Percentiles rank a stretch among this genome's conserved stretches.
Evolutionary conservation across 2,113 vertebrate genomes (phyloP).

Genomic region (Bos indicus): DNA sequence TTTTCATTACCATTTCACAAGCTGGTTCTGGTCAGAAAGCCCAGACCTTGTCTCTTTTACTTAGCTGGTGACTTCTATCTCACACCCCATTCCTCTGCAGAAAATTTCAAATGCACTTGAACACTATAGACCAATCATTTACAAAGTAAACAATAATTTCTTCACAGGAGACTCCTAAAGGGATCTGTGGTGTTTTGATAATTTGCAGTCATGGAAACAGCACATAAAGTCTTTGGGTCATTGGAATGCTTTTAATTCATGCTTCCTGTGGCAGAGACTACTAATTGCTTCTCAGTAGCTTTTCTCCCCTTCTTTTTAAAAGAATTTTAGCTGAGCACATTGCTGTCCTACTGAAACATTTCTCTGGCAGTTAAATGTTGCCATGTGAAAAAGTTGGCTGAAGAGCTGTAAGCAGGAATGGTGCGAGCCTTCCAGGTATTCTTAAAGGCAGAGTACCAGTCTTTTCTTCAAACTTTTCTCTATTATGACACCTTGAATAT

Average conservation of each 20-base stretch:
- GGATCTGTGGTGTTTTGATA: slow-evolving; percentile 33
- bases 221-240: slow-evolving; percentile 53
- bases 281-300: slow-evolving; percentile 61
- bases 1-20: not conserved
- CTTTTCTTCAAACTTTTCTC: not conserved
- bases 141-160: slow-evolving; percentile 35
- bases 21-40: not conserved
- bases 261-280: slow-evolving; percentile 58
- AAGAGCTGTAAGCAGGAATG: not conserved
- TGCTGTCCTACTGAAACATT: slow-evolving; percentile 8
- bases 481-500: not conserved
- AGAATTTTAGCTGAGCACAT: slow-evolving; percentile 20
- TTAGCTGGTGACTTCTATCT: not conserved
- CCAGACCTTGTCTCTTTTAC: not conserved
- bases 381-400: not conserved
- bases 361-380: not conserved
- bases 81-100: not conserved
- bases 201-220: slow-evolving; percentile 67
- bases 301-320: not conserved
- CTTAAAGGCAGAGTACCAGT: not conserved
- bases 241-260: slow-evolving; percentile 65
- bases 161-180: not conserved
- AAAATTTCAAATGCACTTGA: slow-evolving; percentile 33
- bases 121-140: not conserved
- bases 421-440: not conserved